Evolutionary conservation across 1,140 invertebrate species (phyloP).

Genomic region (Aphelinus certus): DNA sequence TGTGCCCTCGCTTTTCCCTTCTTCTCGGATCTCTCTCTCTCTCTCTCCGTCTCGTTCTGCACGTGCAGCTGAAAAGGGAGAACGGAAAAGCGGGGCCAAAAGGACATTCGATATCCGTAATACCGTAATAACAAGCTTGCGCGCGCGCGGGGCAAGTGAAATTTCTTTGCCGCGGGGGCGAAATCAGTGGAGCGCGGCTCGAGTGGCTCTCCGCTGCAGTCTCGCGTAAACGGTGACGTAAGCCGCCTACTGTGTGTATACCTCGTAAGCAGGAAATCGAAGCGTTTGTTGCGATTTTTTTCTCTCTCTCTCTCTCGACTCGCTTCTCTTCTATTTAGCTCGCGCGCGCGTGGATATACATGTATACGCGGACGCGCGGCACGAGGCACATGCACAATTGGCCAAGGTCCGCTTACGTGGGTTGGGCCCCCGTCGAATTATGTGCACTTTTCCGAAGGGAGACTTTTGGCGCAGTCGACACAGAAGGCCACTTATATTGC

Average conservation of each 20-base stretch:
- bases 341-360: too few species aligned
- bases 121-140: constrained; percentile 55
- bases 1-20: constrained; percentile 44
- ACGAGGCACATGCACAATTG: too few species aligned
- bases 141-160: constrained; percentile 39
- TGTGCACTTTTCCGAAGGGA: too few species aligned
- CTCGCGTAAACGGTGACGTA: constrained; percentile 41
- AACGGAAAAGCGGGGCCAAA: constrained; percentile 45
- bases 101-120: constrained; percentile 60
- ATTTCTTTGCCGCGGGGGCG: constrained; percentile 38
- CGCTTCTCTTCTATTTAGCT: too few species aligned
- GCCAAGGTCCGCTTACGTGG: too few species aligned
- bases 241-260: constrained; percentile 2
- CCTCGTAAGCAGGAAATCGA: constrained; percentile 52
- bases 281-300: constrained; percentile 39
- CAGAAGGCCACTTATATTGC: background rate
- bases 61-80: constrained; percentile 22
- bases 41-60: background rate
- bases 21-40: constrained; percentile 30
- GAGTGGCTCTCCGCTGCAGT: too few species aligned
- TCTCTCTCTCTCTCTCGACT: background rate
- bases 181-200: constrained; percentile 36
- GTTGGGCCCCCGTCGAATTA: too few species aligned
- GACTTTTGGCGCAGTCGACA: too few species aligned
- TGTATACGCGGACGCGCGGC: too few species aligned